Evolutionary conservation across 2,888 invertebrate genomes (phyloP), one percentile per base, ranked within the genome.

Genomic region (Gymnoscelis rufifasciata): DNA sequence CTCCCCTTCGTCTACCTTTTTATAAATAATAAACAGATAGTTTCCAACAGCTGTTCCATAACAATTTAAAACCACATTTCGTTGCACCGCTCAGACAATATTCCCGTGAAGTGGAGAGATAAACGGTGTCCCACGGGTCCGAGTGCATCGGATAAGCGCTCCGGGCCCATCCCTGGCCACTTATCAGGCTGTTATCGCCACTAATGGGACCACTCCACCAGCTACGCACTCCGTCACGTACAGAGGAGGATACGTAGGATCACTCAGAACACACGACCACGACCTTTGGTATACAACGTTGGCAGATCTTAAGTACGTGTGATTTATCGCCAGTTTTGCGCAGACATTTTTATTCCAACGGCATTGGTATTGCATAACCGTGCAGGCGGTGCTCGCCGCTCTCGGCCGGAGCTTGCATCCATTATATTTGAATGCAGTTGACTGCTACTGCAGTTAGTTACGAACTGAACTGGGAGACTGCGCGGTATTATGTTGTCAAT

Each of bases 401-500:
- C n/a, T 33, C 14, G 14, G 28, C 42, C 38, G 38, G 30, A 28
- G 28, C 24, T 35, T 28, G 29, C 41, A 33, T 43, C 19, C 30
- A 37, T 43, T 43, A 28, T 37, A 40, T 39, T 43, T 36, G 30
- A 39, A 36, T 43, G 15, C 27, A 27, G 26, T 28, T 26, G 35
- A 46, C 37, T 8, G 36, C 26, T 26, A 24, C 30, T 14, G 26
- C 24, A 40, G 30, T 15, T n/a, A n/a, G 26, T 15, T 13, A 11
- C 31, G 26, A 38, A 42, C 23, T 11, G 11, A 19, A 4, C n/a
- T 19, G 19, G 19, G 37, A 38, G 42, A 27, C 29, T 35, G 29
- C 29, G 2, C 11, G 23, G 43, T 33, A 46, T 44, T 44, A 44
- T 45, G 38, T 40, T 45, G 53, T 51, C 47, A 53, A 47, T 49